Evolutionary conservation across 2,888 invertebrate species (phyloP).

Genomic region (Pheosia gnoma): DNA sequence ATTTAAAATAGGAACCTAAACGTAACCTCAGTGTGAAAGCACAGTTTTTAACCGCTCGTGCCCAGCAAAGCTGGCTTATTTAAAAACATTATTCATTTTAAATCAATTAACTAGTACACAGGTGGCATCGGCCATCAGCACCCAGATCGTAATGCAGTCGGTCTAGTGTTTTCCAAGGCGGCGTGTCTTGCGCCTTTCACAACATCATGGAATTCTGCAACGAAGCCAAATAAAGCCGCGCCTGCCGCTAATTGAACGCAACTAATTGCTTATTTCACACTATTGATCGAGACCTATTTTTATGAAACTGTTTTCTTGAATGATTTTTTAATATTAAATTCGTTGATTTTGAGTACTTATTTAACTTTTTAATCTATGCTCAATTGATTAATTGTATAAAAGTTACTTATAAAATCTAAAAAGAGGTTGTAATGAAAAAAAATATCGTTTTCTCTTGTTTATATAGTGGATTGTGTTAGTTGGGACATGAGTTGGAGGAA

Average conservation of each 20-base stretch:
- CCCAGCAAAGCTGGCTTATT: too few relatives aligned
- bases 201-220: conserved; percentile 50
- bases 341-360: background rate
- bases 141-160: conserved; percentile 43
- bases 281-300: conserved; percentile 5
- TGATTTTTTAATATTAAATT: background rate
- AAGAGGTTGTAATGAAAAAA: too few relatives aligned
- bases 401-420: too few relatives aligned
- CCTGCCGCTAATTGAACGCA: conserved; percentile 14
- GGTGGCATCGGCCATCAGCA: conserved; percentile 38
- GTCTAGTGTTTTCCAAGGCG: conserved; percentile 44
- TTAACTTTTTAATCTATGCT: background rate
- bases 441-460: too few relatives aligned
- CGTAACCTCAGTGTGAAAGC: too few relatives aligned
- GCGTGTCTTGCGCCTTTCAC: conserved; percentile 52
- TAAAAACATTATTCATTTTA: too few relatives aligned
- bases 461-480: too few relatives aligned
- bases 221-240: conserved; percentile 33
- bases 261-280: conserved; percentile 19
- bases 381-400: background rate
- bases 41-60: too few relatives aligned
- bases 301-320: background rate
- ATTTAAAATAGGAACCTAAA: too few relatives aligned
- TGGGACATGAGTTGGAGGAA: too few relatives aligned
- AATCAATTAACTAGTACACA: conserved; percentile 28